Evolutionary conservation across 1,140 invertebrate genomes (phyloP).

Genomic region (Centruroides sculpturatus): DNA sequence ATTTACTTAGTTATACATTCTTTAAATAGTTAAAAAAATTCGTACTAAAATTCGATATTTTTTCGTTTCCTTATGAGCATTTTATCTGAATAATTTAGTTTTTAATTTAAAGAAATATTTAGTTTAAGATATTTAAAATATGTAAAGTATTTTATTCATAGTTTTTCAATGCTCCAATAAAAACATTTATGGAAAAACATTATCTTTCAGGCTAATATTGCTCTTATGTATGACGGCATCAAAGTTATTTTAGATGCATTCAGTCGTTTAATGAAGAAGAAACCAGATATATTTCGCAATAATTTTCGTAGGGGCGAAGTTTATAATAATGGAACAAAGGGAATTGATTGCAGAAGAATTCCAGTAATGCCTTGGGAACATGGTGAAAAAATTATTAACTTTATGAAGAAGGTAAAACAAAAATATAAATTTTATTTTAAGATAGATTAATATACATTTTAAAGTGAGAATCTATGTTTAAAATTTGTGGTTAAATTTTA

Average conservation of each 20-base stretch:
- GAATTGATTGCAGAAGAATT: constrained; percentile 52
- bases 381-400: constrained; percentile 69
- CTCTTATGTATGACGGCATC: constrained; percentile 83
- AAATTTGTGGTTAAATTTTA: too few relatives aligned
- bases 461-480: too few relatives aligned
- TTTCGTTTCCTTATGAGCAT: too few relatives aligned
- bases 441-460: too few relatives aligned
- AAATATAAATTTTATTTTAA: too few relatives aligned
- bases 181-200: not conserved
- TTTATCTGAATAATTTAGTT: too few relatives aligned
- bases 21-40: too few relatives aligned
- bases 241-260: constrained; percentile 78
- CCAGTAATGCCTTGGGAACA: constrained; percentile 70
- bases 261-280: constrained; percentile 63
- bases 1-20: too few relatives aligned
- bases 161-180: not conserved
- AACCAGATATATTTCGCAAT: constrained; percentile 54
- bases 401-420: constrained; percentile 57
- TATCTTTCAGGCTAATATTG: constrained; percentile 37
- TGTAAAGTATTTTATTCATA: not conserved
- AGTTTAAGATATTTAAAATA: not conserved
- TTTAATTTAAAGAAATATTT: too few relatives aligned
- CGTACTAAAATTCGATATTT: too few relatives aligned
- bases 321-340: constrained; percentile 47
- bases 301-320: constrained; percentile 39